These are phyloP conservation scores for Tapera naevia DNA, from an alignment of 2,797 vertebrate species.

Conservation along the genomic window DNA sequence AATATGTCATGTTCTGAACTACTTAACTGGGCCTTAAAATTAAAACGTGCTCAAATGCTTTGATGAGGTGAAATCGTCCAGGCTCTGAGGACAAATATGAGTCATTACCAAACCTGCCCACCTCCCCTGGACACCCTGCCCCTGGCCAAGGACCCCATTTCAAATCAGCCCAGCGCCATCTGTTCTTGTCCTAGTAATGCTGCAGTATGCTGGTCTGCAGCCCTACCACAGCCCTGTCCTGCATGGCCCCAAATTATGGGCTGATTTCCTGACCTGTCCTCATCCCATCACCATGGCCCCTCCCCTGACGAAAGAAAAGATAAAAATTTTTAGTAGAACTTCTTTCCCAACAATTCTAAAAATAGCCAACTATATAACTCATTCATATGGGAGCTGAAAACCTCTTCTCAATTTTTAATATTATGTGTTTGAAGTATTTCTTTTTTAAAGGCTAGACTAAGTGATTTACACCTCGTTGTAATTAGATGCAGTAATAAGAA, in stretches of 20 bases:
- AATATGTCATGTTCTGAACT: not conserved
- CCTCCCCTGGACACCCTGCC: not conserved
- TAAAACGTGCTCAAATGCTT: not conserved
- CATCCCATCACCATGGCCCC: not conserved
- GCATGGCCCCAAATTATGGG: not conserved
- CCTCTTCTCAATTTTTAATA: constrained; percentile 28
- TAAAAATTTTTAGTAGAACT: not conserved
- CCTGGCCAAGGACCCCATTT: not conserved
- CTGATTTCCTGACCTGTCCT: not conserved
- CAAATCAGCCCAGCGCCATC: not conserved
- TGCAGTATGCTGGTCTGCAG: not conserved
- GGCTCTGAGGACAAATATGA: fast-evolving
- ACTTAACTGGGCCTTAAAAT: not conserved
- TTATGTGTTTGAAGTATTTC: not conserved
- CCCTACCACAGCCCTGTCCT: too few species aligned
- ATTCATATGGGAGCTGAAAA: not conserved
- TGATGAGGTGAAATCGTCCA: not conserved
- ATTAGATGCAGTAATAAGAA: constrained; percentile 41
- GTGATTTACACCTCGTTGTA: constrained; percentile 28
- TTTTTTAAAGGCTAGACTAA: not conserved
- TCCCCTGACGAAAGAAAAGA: not conserved
- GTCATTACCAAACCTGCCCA: not conserved
- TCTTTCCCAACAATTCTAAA: not conserved
- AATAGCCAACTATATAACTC: not conserved
- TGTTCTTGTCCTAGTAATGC: not conserved